phyloP scores from a whole-genome alignment of 2,888 invertebrate species.

The Sclerodermus sp. region DNA sequence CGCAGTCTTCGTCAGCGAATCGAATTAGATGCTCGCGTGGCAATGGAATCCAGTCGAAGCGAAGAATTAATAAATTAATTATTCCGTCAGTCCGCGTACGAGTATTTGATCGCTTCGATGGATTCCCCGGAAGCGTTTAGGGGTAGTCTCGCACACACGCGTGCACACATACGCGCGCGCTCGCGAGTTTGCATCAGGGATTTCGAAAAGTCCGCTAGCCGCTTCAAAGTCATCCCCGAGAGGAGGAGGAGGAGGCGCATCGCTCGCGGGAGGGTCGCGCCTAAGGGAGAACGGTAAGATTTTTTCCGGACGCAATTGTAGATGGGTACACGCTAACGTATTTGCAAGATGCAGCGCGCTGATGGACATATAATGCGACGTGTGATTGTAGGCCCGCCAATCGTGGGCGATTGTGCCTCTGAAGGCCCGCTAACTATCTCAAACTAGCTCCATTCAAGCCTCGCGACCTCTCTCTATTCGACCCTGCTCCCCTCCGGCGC shows the following conservation, averaged over 20 bases:
- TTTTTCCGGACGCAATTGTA: neutral
- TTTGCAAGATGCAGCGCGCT: slow-evolving; percentile 47
- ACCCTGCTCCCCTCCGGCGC: neutral
- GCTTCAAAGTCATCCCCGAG: too few relatives aligned
- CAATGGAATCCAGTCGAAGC: slow-evolving; percentile 55
- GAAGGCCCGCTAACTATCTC: slow-evolving; percentile 57
- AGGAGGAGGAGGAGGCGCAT: too few relatives aligned
- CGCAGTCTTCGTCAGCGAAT: too few relatives aligned
- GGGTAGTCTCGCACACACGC: too few relatives aligned
- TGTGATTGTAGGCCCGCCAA: slow-evolving; percentile 56
- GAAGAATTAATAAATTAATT: slow-evolving; percentile 59
- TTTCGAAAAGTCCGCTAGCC: too few relatives aligned
- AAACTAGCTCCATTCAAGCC: slow-evolving; percentile 56
- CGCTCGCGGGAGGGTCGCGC: too few relatives aligned
- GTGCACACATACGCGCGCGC: too few relatives aligned
- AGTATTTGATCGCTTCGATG: too few relatives aligned
- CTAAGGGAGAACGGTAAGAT: too few relatives aligned
- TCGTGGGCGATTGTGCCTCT: slow-evolving; percentile 55
- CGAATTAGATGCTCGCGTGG: too few relatives aligned
- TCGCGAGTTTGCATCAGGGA: too few relatives aligned
- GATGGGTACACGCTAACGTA: slow-evolving; percentile 34
- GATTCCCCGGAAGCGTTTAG: too few relatives aligned
- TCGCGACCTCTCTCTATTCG: slow-evolving; percentile 41
- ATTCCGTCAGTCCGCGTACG: slow-evolving; percentile 50
- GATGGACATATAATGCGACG: slow-evolving; percentile 53